Evolutionary conservation across 1,140 invertebrate genomes (phyloP).

Genomic region (Atta texana): DNA sequence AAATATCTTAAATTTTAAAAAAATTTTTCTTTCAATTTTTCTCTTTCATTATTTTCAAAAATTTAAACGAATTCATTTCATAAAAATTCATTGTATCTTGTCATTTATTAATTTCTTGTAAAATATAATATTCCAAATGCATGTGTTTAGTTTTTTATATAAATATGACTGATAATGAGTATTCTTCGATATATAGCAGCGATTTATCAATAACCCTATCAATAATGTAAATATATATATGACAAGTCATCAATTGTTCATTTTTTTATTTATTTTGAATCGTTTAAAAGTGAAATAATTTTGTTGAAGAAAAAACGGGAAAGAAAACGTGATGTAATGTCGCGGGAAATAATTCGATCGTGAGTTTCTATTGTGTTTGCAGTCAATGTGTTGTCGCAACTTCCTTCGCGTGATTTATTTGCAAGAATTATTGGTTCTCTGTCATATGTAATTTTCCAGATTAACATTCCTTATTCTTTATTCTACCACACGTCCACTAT

Average conservation of each 20-base stretch:
- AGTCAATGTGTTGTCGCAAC: constrained; percentile 22
- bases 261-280: neutral
- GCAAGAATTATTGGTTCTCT: neutral
- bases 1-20: neutral
- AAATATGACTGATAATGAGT: neutral
- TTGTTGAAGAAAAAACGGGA: neutral
- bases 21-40: neutral
- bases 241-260: neutral
- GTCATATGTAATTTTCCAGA: neutral
- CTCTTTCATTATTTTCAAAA: neutral
- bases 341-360: constrained; percentile 19
- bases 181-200: neutral
- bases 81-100: neutral
- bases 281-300: constrained; percentile 21
- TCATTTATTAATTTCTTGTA: neutral
- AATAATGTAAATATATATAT: neutral
- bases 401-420: constrained; percentile 28
- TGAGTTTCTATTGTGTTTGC: constrained; percentile 17
- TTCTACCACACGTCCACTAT: neutral
- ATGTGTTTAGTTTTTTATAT: neutral
- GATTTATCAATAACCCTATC: constrained; percentile 1
- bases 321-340: neutral
- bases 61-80: neutral
- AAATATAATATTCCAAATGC: neutral
- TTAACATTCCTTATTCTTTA: constrained; percentile 14